Conservation (phyloP, 92 coral and sea anemone genomes). For the Anthopleura xanthogrammica region DNA sequence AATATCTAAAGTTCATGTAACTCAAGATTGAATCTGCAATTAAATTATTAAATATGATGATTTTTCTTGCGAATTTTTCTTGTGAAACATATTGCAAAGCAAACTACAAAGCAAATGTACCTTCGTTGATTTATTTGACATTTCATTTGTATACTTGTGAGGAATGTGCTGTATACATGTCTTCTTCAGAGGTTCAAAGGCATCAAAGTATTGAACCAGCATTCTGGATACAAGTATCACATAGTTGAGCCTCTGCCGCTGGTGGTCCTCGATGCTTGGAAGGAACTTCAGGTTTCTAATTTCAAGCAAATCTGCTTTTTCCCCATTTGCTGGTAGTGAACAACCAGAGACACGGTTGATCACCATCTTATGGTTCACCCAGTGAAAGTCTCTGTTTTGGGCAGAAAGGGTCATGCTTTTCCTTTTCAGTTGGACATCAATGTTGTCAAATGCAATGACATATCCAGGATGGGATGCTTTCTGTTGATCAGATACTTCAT, state of each 20-base stretch:
- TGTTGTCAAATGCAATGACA: constrained; percentile 46
- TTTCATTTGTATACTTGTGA: constrained; percentile 39
- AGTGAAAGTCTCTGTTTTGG: constrained; percentile 61
- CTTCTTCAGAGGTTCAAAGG: constrained; percentile 43
- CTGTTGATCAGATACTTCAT: background rate
- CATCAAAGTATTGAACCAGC: constrained; percentile 46
- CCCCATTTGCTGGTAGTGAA: constrained; percentile 24
- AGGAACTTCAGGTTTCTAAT: constrained; percentile 48
- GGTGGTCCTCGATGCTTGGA: constrained; percentile 50
- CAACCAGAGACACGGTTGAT: constrained; percentile 56
- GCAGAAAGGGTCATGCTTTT: constrained; percentile 39
- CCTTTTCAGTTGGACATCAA: constrained; percentile 20
- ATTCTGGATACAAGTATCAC: constrained; percentile 29
- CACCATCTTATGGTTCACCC: constrained; percentile 72
- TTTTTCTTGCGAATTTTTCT: no score
- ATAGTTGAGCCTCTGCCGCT: constrained; percentile 38
- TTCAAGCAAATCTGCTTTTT: constrained; percentile 38
- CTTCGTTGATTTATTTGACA: constrained; percentile 51
- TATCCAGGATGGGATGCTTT: constrained; percentile 55
- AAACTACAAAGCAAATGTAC: background rate
- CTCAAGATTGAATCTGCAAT: no score
- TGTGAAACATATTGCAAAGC: no score
- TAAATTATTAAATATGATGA: no score
- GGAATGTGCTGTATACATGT: constrained; percentile 50
- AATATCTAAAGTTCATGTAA: no score